A percentile compares a stretch with the other conserved stretches of the same genome.
These are phyloP conservation scores for Toxotes lorentzi DNA, from an alignment of 2,797 vertebrate genomes.

Conservation along the genomic window DNA sequence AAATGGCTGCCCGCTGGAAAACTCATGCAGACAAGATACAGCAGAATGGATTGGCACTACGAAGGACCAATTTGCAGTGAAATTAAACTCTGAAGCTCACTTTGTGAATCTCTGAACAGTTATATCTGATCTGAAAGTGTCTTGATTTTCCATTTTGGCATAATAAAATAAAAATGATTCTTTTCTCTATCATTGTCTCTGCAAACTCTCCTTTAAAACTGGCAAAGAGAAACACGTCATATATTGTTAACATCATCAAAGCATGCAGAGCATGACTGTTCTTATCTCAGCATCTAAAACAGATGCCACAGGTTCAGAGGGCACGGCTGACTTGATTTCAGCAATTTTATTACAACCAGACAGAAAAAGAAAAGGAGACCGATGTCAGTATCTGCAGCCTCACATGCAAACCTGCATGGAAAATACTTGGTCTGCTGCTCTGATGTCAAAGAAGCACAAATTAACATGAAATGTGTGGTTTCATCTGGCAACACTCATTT, in stretches of 20 bases:
- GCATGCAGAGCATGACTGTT: constrained; percentile 19
- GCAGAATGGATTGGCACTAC: constrained; percentile 34
- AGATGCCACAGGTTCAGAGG: constrained; percentile 58
- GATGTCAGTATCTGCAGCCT: constrained; percentile 43
- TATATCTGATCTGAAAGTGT: constrained; percentile 18
- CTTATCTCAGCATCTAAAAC: constrained; percentile 57
- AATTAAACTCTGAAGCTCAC: not conserved
- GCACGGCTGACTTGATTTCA: constrained; percentile 48
- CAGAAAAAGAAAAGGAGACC: constrained; percentile 26
- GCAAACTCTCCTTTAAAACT: constrained; percentile 25
- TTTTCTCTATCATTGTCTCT: constrained; percentile 2
- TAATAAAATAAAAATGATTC: not conserved
- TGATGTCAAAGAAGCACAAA: constrained; percentile 33
- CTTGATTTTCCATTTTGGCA: not conserved
- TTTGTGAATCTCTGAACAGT: constrained; percentile 1
- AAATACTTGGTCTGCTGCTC: constrained; percentile 32
- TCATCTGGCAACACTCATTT: constrained; percentile 51
- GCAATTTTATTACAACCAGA: constrained; percentile 63
- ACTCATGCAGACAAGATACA: constrained; percentile 39
- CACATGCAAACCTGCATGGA: constrained; percentile 29
- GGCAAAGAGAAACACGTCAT: constrained; percentile 19
- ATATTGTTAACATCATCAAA: constrained; percentile 48
- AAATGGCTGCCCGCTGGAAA: constrained; percentile 56
- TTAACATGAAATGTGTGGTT: constrained; percentile 44
- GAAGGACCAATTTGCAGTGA: constrained; percentile 8